Evolutionary conservation across 1,140 invertebrate genomes (phyloP), one percentile per base, ranked within the genome.

Genomic region (Diorhabda sublineata): DNA sequence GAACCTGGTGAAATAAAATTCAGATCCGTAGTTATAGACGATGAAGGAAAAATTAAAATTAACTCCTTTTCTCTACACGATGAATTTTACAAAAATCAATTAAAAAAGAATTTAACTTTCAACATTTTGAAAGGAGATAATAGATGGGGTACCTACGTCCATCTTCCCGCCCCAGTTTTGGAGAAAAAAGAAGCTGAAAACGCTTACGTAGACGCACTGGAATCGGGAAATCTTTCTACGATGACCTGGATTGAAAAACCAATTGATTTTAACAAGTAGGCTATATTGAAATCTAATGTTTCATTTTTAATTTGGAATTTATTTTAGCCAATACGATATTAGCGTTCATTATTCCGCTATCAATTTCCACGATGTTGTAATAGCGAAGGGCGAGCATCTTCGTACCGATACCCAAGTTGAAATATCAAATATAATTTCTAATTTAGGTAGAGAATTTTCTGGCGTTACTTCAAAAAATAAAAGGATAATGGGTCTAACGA

Each of bases 171-270:
- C 2, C 47, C 69, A 43, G 45, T 66, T 5, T 7, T 65, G 26
- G 43, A 43, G 5, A 11, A 66, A 11, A 26, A 81, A 5, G 71
- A 81, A 52, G 81, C 87, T 79, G 88, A 91, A 0, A 93, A 96
- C 80, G 88, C 92, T 52, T 81, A 87, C 78, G 88, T 91, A 0
- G 93, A 95, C 80, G 88, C 92, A 1, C 69, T 86, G 3, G 89
- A 90, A 5, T 86, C 90, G 71, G 94, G 95, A 64, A 95, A 98
- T 80, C 81, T 98, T 9, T 91, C 90, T 0, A 91, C 91, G 47
- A 78, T 98, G 2, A 86, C 81, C 5, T 98, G 96, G 96, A 82
- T 95, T 2, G 83, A 91, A 79, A 89, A 87, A 61, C 84, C 85
- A 64, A 61, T 42, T 3, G 26, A 60, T 41, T 42, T 57, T 58